Base-by-base conservation (phyloP, 2,888 invertebrate genomes). In the Watsonalla binaria region DNA sequence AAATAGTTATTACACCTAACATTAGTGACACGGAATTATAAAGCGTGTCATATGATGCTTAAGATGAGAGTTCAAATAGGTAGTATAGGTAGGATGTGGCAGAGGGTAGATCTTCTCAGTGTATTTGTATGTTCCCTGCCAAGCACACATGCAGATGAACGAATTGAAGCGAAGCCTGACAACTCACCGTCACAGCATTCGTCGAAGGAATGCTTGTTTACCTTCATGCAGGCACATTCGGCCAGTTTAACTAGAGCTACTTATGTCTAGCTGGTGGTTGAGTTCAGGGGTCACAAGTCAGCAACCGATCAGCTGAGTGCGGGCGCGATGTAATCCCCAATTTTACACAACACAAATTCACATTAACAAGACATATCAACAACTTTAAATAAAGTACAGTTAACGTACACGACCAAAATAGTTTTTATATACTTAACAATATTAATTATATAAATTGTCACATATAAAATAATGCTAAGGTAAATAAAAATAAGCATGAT, bases 261-360 rank as follows among this genome's bases (percentile, higher is more conserved):
- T 66, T 61, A 84, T 72, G 79, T 81, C 83, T 86, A 85, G 84
- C 80, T 72, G 75, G 71, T 70, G 76, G 68, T 76, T 78, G 77
- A 71, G 78, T 77, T 78, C 78, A 74, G 77, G 81, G 79, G 75
- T 82, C 85, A 81, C 84, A 78, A 83, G 82, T 75, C 81, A 80
- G 78, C 81, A 82, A 80, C 81, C 83, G 78, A 72, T 78, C 77
- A 84, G 85, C 78, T 82, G 85, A 85, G 88, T 89, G 88, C 87
- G 89, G 88, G 82, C 86, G 88, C 82, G 84, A 77, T 80, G 83
- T 74, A 78, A 75, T 73, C 78, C 78, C 82, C 80, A 67, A 73
- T 75, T 67, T 80, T 84, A 86, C 89, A 89, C 88, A 87, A 90
- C 90, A 90, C 89, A 90, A 89, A 90, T 89, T 86, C 89, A 90